These are phyloP conservation scores for Falco concolor DNA, from an alignment of 2,797 vertebrate species.

Conservation along the genomic window DNA sequence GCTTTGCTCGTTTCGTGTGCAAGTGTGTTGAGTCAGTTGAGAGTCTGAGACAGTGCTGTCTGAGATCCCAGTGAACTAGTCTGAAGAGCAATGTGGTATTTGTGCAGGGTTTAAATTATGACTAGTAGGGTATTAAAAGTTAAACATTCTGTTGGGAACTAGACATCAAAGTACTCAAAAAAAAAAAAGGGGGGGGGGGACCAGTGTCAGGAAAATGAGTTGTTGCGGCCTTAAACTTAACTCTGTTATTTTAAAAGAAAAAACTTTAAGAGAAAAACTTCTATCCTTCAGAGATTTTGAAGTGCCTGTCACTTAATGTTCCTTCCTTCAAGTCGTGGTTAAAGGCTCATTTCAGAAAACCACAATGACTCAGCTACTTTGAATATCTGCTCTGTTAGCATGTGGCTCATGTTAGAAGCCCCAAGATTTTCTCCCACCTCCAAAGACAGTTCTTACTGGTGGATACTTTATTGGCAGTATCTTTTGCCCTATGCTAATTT, in stretches of 20 bases:
- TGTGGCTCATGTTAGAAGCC: slow-evolving; percentile 21
- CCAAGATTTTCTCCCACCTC: background rate
- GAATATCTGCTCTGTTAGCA: background rate
- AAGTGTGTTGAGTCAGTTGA: background rate
- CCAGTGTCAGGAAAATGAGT: background rate
- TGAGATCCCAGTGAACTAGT: background rate
- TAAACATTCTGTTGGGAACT: background rate
- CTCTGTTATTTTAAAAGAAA: background rate
- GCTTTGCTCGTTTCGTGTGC: fast-evolving
- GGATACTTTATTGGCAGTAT: background rate
- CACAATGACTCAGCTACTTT: slow-evolving; percentile 14
- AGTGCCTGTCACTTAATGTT: background rate
- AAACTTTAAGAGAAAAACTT: background rate
- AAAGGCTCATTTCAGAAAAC: slow-evolving; percentile 19
- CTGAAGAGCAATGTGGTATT: background rate
- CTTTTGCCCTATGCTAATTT: slow-evolving; percentile 4
- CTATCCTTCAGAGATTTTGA: background rate
- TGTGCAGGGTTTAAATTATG: background rate
- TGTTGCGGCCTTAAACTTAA: background rate
- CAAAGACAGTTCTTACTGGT: background rate
- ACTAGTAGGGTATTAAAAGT: background rate
- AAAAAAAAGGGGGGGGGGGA: fast-evolving
- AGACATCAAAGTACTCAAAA: background rate
- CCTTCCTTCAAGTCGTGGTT: background rate
- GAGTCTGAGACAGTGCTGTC: background rate